Evolutionary conservation across 2,888 invertebrate genomes (phyloP).

Genomic region (Salpingus planirostris): DNA sequence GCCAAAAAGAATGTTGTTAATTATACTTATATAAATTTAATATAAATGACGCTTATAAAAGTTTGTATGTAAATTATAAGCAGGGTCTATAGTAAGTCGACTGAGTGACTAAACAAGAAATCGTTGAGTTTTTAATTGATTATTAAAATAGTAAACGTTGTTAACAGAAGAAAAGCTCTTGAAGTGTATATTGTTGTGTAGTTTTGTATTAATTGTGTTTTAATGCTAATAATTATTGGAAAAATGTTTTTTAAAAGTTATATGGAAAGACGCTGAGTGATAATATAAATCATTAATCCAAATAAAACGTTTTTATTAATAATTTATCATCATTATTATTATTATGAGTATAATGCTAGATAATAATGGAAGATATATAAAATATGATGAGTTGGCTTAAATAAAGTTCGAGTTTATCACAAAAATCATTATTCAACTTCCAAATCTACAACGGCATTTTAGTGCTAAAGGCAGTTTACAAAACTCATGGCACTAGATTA

Average conservation of each 20-base stretch:
- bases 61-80: constrained; percentile 14
- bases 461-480: constrained; percentile 6
- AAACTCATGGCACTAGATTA: constrained; percentile 10
- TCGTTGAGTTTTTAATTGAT: constrained; percentile 14
- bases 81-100: constrained; percentile 14
- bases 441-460: too few species aligned
- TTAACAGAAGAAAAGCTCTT: constrained; percentile 16
- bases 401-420: too few species aligned
- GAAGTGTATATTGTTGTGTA: constrained; percentile 26
- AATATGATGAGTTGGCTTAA: too few species aligned
- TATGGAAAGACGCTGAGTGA: constrained; percentile 30
- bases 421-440: too few species aligned
- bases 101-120: constrained; percentile 9
- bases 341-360: too few species aligned
- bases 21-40: too few species aligned
- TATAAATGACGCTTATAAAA: constrained; percentile 11
- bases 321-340: too few species aligned
- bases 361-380: too few species aligned
- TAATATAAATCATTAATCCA: constrained; percentile 19
- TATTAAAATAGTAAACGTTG: constrained; percentile 8
- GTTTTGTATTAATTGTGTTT: constrained; percentile 26
- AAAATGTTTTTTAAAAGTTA: constrained; percentile 22
- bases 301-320: too few species aligned
- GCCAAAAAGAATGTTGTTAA: constrained; percentile 13
- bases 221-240: constrained; percentile 18